Base-by-base conservation (phyloP, 2,113 vertebrate species). In the Caranx ignobilis region DNA sequence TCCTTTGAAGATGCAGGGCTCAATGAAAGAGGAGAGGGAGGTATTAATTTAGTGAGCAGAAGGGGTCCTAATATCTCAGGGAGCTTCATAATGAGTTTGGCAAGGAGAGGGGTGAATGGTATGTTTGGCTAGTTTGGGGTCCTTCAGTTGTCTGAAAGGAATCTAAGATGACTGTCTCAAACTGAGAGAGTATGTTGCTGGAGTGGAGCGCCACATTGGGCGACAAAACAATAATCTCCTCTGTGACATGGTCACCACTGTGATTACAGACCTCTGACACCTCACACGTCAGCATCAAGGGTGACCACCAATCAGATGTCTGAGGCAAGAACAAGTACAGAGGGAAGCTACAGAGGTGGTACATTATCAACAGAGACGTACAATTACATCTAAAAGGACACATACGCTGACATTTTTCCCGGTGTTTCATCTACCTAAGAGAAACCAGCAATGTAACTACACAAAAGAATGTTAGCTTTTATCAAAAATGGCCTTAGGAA, bases 211-310 rank as follows among this genome's bases (percentile, higher is more conserved):
- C 41, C 66, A 63, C 77, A 70, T 77, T 32, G n/a, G 82, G 65
- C 57, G 73, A 67, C 80, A 83, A 84, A 82, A 83, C 70, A 83
- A 87, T 82, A 60, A 87, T 70, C 82, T 47, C 55, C 57, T 69
- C 72, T 75, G 66, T 78, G 56, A 84, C 84, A 63, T 56, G 47
- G 75, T 75, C 82, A 64, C 71, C 5, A 11, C 37, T 61, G 77
- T 79, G 70, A 82, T 75, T 64, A 81, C 86, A 83, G 50, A 86
- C 81, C 80, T 84, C 65, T 75, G 56, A 82, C 80, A 75, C 50
- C 52, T 77, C 43, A 31, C 71, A 68, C 67, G 52, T 48, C 45
- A 5, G 64, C 71, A 79, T 77, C 77, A 67, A 48, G 5, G 6
- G 50, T 64, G 60, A 66, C 32, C 11, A 70, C 50, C 34, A 39